Evolutionary conservation across 64 coral and sea anemone species (phyloP), one percentile per base, ranked within the genome.

Genomic region (Stylophora pistillata): DNA sequence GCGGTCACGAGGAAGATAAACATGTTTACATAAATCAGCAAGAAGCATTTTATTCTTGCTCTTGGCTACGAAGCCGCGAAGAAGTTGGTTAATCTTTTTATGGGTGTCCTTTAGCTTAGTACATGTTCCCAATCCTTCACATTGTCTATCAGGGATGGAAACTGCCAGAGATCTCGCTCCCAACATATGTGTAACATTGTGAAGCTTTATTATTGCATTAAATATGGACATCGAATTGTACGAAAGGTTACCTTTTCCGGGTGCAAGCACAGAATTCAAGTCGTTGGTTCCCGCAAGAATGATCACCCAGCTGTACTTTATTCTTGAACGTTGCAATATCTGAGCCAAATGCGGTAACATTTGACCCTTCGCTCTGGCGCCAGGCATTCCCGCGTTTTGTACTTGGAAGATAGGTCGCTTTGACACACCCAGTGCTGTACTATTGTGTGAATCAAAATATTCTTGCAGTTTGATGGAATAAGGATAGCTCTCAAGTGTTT

Each of bases 251-350:
- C 5, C 74, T 57, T 83, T 27, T 5, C 31, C 13, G 12, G 74
- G 30, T 27, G 64, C 61, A 58, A 3, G 37, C 37, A 47, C 37
- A 7, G 37, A 47, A 47, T 54, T 71, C 65, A 94, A 69, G 63
- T 94, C 92, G 79, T 94, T 94, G 5, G 87, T 89, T 3, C 92
- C 92, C 15, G 87, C 92, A 10, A 94, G 79, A 74, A 94, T 94
- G 17, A 94, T 60, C 30, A 94, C 92, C 92, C 92, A 94, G 30
- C 75, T 72, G 65, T 85, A 94, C 26, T 79, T 52, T 9, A 10
- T 72, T n/a, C 20, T 66, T 9, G n/a, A 30, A n/a, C 55, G 58
- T 58, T 84, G 73, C 11, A 94, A 61, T 20, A 85, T 54, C 30
- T 47, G 28, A 20, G 86, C 47, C n/a, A 94, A 81, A 65, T 87